These are phyloP conservation scores for Mythimna impura DNA, from an alignment of 2,888 invertebrate genomes.

Conservation along the genomic window DNA sequence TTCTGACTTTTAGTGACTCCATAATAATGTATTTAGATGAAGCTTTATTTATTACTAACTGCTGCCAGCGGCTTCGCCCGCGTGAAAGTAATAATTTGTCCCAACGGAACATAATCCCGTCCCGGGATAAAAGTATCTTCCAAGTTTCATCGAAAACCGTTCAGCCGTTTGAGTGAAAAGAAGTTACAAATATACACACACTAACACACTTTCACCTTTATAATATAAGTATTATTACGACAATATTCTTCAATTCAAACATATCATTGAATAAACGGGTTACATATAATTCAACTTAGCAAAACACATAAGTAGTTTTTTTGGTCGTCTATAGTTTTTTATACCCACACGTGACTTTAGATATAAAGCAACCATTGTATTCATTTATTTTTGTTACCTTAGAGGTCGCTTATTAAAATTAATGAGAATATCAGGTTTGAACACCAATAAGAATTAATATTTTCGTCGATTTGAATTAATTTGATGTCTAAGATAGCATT, in stretches of 20 bases:
- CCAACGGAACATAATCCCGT: no score
- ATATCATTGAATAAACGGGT: constrained; percentile 9
- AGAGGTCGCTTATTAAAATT: constrained; percentile 5
- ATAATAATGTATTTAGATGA: no score
- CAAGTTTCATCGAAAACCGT: no score
- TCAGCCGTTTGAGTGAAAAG: no score
- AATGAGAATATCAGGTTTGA: constrained; percentile 1
- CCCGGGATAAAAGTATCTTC: no score
- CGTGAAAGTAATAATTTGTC: no score
- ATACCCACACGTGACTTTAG: constrained; percentile 21
- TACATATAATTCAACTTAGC: constrained; percentile 2
- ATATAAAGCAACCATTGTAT: constrained; percentile 16
- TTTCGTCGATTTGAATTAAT: constrained; percentile 3
- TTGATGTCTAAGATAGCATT: not conserved
- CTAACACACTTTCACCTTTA: no score
- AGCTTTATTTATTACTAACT: no score
- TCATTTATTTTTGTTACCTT: not conserved
- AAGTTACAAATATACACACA: no score
- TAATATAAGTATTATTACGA: no score
- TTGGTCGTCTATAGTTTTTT: constrained; percentile 35
- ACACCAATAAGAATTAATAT: constrained; percentile 14
- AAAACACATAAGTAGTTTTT: constrained; percentile 18
- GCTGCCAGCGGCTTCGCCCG: no score
- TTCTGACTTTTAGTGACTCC: no score
- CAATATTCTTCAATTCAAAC: not conserved